Conservation (phyloP, 2,113 vertebrate species). For the Amblyopsis rosae region DNA sequence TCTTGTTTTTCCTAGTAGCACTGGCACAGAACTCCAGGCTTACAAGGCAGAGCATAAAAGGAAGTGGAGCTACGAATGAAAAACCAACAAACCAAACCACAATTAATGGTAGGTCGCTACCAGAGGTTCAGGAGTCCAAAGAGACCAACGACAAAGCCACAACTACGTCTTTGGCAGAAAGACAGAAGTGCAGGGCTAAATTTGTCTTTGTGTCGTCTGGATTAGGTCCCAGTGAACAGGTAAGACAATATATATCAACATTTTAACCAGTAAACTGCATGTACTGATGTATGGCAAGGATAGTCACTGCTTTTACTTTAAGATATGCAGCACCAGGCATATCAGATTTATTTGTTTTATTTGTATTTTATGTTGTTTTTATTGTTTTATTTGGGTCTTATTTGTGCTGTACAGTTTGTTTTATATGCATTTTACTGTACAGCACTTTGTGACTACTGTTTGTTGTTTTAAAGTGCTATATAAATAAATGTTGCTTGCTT, state of each 20-base stretch:
- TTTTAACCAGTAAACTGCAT: too few relatives aligned
- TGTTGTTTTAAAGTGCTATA: too few relatives aligned
- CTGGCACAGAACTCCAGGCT: not conserved
- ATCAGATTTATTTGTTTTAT: not conserved
- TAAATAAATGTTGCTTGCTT: too few relatives aligned
- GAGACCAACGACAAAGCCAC: constrained; percentile 35
- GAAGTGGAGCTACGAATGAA: constrained; percentile 6
- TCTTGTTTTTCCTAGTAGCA: not conserved
- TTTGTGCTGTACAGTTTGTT: too few relatives aligned
- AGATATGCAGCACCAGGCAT: not conserved
- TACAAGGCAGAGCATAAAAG: not conserved
- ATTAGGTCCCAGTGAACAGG: constrained; percentile 66
- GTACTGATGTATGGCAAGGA: not conserved
- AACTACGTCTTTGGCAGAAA: constrained; percentile 10
- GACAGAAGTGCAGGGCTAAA: constrained; percentile 14
- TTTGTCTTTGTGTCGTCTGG: constrained; percentile 61
- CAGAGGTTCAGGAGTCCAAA: constrained; percentile 45
- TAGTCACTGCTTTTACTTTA: not conserved
- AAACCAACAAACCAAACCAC: constrained; percentile 17
- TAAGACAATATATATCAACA: constrained; percentile 19
- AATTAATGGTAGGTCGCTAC: constrained; percentile 3
- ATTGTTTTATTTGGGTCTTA: too few relatives aligned
- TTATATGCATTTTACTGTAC: too few relatives aligned
- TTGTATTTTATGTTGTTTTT: too few relatives aligned
- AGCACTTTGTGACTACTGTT: too few relatives aligned